phyloP scores from a whole-genome alignment of 2,113 vertebrate species.

The Oreochromis niloticus region DNA sequence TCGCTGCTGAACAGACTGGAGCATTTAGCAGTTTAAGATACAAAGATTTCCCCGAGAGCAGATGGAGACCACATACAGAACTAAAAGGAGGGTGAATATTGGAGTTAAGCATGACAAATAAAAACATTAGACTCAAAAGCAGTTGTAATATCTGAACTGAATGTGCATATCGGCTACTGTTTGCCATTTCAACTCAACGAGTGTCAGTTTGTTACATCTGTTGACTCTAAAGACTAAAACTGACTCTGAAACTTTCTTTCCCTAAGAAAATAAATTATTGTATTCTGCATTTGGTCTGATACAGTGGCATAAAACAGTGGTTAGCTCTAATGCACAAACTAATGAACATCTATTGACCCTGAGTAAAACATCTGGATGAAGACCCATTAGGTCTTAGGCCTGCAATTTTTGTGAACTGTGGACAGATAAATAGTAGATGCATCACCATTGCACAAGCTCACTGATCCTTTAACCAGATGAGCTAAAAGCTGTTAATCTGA shows the following conservation, averaged over 20 bases:
- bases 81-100: background rate
- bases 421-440: background rate
- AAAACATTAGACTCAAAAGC: background rate
- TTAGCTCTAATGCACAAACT: background rate
- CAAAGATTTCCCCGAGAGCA: background rate
- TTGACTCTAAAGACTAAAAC: background rate
- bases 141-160: background rate
- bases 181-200: background rate
- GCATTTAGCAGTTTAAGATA: background rate
- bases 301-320: background rate
- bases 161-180: background rate
- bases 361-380: background rate
- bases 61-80: background rate
- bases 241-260: background rate
- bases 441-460: background rate
- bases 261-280: accelerated
- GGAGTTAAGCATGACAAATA: background rate
- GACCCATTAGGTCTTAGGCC: background rate
- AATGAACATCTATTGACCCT: background rate
- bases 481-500: background rate
- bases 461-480: background rate
- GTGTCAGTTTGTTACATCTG: background rate
- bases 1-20: background rate
- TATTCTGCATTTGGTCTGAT: background rate
- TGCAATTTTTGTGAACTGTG: background rate